phyloP scores from a whole-genome alignment of 2,797 vertebrate genomes.

The Hydrophis major region DNA sequence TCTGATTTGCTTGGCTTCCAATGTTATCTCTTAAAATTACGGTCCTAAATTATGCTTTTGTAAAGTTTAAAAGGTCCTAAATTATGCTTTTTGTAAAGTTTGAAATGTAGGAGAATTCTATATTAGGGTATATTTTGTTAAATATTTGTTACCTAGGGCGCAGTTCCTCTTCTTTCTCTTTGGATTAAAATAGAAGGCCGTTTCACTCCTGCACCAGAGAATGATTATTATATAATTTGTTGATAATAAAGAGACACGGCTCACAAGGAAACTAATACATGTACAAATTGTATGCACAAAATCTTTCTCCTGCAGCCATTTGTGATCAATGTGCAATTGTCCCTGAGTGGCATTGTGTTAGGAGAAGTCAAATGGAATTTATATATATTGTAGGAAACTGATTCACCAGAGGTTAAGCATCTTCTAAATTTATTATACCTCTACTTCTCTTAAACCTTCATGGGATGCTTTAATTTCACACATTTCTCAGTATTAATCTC shows the following conservation, averaged over 20 bases:
- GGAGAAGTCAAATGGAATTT: background rate
- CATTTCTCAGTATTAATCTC: conserved; percentile 7
- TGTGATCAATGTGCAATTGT: background rate
- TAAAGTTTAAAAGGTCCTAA: conserved; percentile 1
- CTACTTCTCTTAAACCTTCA: background rate
- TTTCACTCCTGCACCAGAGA: background rate
- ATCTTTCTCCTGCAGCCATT: background rate
- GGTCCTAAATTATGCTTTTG: conserved; percentile 10
- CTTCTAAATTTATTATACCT: background rate
- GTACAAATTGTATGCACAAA: background rate
- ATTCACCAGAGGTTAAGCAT: background rate
- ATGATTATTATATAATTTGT: background rate
- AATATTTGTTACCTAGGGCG: background rate
- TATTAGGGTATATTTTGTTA: background rate
- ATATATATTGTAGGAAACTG: background rate
- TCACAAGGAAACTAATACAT: background rate
- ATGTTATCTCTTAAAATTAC: conserved; percentile 14
- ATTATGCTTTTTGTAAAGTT: conserved; percentile 7
- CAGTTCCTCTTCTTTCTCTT: background rate
- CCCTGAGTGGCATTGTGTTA: background rate
- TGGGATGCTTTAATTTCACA: conserved; percentile 4
- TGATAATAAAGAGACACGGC: background rate
- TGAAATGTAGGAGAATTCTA: background rate
- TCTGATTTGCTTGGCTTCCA: conserved; percentile 10
- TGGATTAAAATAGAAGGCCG: background rate